These are phyloP conservation scores for Bradypodion ventrale DNA, from an alignment of 2,797 vertebrate genomes.

Conservation along the genomic window DNA sequence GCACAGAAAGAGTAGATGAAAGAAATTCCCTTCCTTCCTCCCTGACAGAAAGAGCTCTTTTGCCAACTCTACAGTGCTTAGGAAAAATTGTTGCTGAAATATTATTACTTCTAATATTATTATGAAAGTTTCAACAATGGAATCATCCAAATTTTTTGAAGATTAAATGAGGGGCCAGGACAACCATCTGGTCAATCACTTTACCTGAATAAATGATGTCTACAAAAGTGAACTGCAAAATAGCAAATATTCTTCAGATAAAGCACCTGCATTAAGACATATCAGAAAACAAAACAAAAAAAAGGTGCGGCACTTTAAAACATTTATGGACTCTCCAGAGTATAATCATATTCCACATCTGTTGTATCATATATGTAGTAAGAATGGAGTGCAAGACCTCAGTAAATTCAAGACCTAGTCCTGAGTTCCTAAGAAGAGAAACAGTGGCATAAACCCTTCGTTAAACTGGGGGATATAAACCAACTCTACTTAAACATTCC, in stretches of 20 bases:
- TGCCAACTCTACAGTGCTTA: background rate
- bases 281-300: no score
- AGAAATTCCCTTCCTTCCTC: background rate
- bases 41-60: background rate
- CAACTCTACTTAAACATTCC: background rate
- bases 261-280: background rate
- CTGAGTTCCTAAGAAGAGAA: background rate
- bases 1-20: background rate
- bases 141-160: background rate
- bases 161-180: background rate
- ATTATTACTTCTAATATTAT: background rate
- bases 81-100: background rate
- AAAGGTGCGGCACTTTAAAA: no score
- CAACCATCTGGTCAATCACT: background rate
- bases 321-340: background rate
- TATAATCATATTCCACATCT: background rate
- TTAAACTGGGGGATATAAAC: background rate
- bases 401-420: background rate
- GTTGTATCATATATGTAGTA: background rate
- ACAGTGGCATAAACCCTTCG: background rate
- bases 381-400: background rate
- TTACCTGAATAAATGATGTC: background rate
- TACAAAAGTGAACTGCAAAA: background rate
- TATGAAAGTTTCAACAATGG: background rate
- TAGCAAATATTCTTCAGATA: background rate